Evolutionary conservation across 2,113 vertebrate genomes (phyloP), one percentile per base, ranked within the genome.

Genomic region (Callaeas wilsoni): DNA sequence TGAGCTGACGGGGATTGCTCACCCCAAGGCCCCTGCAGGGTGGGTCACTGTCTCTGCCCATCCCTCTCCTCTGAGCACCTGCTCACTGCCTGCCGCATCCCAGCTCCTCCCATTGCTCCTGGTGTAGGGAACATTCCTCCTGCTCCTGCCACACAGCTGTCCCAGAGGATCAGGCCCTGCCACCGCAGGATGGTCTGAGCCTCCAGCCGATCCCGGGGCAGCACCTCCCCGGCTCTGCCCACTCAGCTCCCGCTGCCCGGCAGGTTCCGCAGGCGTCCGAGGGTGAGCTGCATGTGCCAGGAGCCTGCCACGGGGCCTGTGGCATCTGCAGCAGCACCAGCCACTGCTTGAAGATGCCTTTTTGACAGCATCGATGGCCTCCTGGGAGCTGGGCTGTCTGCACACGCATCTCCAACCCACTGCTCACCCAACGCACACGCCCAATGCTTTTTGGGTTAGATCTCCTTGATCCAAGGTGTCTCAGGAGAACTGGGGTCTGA

Each of bases 171-270:
- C 74, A n/a, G 37, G 14, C 16, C n/a, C 21, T 42, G 62, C 22
- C 52, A 37, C 29, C 62, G 15, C 23, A 22, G 59, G 30, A 26
- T 13, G 42, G 21, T 22, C 22, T 57, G 23, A 26, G 27, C 15
- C 30, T 13, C 30, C 1, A 8, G 19, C 5, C 16, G 3, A 14
- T 41, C 35, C 35, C 60, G 37, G 18, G 27, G 4, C 46, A 71
- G 4, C 13, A 9, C 16, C 25, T 13, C 1, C 7, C 15, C 32
- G 1, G 1, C 27, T 64, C 49, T 44, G 8, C 16, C 62, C 0
- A 0, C 44, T 52, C 63, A 5, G 16, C 5, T 46, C 21, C 50
- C 44, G 25, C 47, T 37, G 7, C n/a, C 52, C 10, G 0, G 47
- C 27, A 26, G 52, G 21, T 23, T 30, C 49, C 19, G 3, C 32